Percentiles rank a stretch among this genome's conserved stretches.
Conservation (phyloP, 2,797 vertebrate genomes). For the Poeciliopsis paucimaculata region DNA sequence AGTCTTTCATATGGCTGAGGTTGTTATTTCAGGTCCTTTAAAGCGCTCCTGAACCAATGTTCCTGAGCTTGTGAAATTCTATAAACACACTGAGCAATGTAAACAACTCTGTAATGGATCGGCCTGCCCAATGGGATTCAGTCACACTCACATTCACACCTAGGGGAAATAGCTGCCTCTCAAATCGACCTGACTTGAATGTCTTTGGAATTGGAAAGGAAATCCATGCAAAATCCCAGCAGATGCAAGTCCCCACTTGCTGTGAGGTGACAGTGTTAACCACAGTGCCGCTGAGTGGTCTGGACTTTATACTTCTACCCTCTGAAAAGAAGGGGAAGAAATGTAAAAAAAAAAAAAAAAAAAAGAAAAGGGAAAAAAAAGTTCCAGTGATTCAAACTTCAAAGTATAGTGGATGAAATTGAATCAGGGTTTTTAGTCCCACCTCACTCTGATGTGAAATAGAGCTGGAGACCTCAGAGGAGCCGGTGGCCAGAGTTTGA, state of each 20-base stretch:
- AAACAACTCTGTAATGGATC: constrained; percentile 57
- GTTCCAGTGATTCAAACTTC: constrained; percentile 64
- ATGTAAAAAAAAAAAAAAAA: constrained; percentile 47
- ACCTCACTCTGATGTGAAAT: constrained; percentile 65
- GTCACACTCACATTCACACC: constrained; percentile 54
- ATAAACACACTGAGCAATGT: constrained; percentile 45
- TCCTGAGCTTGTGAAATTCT: constrained; percentile 27
- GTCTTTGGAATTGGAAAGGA: constrained; percentile 53
- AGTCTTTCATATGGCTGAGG: constrained; percentile 23
- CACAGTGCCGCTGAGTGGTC: constrained; percentile 29
- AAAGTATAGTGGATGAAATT: constrained; percentile 62
- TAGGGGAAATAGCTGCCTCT: constrained; percentile 53
- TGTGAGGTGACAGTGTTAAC: constrained; percentile 56
- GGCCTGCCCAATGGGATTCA: constrained; percentile 38
- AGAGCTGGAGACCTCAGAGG: constrained; percentile 57
- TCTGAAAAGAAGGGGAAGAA: constrained; percentile 39
- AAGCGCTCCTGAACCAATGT: constrained; percentile 30
- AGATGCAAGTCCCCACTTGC: constrained; percentile 35
- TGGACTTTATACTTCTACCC: constrained; percentile 35
- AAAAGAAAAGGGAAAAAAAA: constrained; percentile 41
- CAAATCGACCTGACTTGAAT: constrained; percentile 55
- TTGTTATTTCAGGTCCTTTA: constrained; percentile 38
- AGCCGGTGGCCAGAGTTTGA: constrained; percentile 43
- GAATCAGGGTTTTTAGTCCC: constrained; percentile 68
- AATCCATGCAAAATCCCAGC: constrained; percentile 63